These are phyloP conservation scores for Lepidocyrtinus sp. DNA, from an alignment of 2,888 invertebrate species.

Conservation along the genomic window DNA sequence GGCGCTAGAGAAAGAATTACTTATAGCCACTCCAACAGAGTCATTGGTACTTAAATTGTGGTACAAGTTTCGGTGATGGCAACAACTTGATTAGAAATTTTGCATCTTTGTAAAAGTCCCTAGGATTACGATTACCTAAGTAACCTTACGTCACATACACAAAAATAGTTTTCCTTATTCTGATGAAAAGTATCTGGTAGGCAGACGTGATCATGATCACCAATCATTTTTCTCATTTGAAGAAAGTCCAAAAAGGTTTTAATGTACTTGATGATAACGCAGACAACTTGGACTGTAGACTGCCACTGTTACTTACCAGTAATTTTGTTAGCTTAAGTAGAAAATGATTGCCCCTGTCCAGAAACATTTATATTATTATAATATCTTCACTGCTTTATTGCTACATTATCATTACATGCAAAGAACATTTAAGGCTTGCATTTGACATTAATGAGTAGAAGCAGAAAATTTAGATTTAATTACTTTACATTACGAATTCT, in stretches of 20 bases:
- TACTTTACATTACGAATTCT: background rate
- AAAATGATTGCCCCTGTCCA: background rate
- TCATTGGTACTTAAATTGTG: no score
- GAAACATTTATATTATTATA: background rate
- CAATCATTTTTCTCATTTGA: background rate
- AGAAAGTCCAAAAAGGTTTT: background rate
- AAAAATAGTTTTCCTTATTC: no score
- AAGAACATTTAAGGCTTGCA: background rate
- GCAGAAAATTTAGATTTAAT: background rate
- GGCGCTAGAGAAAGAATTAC: slow-evolving; percentile 14
- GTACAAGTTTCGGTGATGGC: background rate
- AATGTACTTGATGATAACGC: background rate
- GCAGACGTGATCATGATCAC: background rate
- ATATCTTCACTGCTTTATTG: no score
- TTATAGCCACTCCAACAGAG: no score
- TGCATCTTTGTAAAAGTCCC: no score
- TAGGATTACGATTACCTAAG: no score
- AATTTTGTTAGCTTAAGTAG: no score
- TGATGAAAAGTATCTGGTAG: no score
- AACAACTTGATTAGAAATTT: background rate
- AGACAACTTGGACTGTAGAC: background rate
- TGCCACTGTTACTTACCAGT: background rate
- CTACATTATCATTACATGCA: background rate
- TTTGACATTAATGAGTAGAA: background rate
- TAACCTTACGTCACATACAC: no score